These are phyloP conservation scores for Drosophila persimilis DNA, from an alignment of 1,140 invertebrate genomes.

Conservation along the genomic window DNA sequence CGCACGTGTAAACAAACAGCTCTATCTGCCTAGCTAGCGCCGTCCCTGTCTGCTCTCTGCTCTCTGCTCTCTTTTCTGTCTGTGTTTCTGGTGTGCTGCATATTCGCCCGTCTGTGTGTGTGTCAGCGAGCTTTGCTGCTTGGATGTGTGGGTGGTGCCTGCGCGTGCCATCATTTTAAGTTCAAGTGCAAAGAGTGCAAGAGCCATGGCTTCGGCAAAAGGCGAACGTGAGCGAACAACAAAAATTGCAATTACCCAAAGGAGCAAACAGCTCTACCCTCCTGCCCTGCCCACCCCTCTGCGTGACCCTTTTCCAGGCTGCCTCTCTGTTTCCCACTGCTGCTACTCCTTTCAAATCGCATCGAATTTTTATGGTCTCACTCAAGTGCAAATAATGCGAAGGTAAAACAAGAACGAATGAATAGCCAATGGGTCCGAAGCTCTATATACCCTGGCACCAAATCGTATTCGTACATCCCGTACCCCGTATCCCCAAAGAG, in stretches of 20 bases:
- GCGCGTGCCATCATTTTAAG: conserved; percentile 64
- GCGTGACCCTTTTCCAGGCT: neutral
- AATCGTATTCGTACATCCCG: too few species aligned
- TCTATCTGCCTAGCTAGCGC: neutral
- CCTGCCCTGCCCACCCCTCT: neutral
- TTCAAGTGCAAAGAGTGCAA: conserved; percentile 64
- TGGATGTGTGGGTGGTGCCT: neutral
- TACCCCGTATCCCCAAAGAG: too few species aligned
- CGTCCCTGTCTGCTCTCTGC: neutral
- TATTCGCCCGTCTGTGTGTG: neutral
- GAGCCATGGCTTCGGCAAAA: conserved; percentile 34
- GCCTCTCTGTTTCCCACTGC: too few species aligned
- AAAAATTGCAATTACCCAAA: conserved; percentile 64
- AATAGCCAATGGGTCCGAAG: too few species aligned
- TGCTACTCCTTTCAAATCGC: conserved; percentile 34
- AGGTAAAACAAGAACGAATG: conserved; percentile 35
- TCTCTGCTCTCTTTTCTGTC: too few species aligned
- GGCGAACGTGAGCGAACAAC: conserved; percentile 54
- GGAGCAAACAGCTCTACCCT: conserved; percentile 1
- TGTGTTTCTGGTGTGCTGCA: neutral
- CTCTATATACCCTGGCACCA: too few species aligned
- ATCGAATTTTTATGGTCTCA: conserved; percentile 57
- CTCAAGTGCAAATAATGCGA: conserved; percentile 58
- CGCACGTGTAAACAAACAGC: conserved; percentile 4
- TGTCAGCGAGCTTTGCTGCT: neutral